These are phyloP conservation scores for Apotomis capreana DNA, from an alignment of 2,888 invertebrate genomes.

Conservation along the genomic window DNA sequence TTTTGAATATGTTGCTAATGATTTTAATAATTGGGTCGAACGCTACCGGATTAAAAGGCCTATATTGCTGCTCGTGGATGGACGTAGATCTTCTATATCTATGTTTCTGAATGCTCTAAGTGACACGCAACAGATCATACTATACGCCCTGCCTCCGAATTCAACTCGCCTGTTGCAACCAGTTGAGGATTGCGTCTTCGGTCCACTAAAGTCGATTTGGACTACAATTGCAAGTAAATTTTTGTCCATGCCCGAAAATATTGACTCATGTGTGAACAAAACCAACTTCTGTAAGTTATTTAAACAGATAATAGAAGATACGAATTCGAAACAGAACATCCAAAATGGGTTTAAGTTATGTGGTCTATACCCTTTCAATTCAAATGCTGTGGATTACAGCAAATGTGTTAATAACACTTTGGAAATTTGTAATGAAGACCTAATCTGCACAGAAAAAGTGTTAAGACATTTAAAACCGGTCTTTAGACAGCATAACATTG, in stretches of 20 bases:
- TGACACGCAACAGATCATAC: constrained; percentile 43
- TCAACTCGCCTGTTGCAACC: constrained; percentile 41
- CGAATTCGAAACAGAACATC: constrained; percentile 35
- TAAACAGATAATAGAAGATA: constrained; percentile 28
- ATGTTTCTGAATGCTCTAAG: constrained; percentile 45
- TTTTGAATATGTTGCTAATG: constrained; percentile 50
- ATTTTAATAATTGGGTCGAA: constrained; percentile 47
- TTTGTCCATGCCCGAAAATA: constrained; percentile 45
- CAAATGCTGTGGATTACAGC: constrained; percentile 41
- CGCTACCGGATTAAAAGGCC: constrained; percentile 46
- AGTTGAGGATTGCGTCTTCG: constrained; percentile 47
- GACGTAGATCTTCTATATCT: constrained; percentile 50
- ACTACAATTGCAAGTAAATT: constrained; percentile 41
- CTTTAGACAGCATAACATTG: no score
- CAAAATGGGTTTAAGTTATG: constrained; percentile 42
- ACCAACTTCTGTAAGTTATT: constrained; percentile 46
- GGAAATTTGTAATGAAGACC: no score
- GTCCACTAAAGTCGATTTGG: constrained; percentile 46
- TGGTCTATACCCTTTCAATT: constrained; percentile 44
- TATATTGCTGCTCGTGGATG: constrained; percentile 48
- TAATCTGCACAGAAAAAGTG: no score
- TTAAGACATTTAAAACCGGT: no score
- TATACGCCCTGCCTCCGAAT: constrained; percentile 44
- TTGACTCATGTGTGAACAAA: constrained; percentile 46
- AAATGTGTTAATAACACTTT: constrained; percentile 40